Conservation (phyloP, 2,797 vertebrate genomes). For the Anguilla pacifica region DNA sequence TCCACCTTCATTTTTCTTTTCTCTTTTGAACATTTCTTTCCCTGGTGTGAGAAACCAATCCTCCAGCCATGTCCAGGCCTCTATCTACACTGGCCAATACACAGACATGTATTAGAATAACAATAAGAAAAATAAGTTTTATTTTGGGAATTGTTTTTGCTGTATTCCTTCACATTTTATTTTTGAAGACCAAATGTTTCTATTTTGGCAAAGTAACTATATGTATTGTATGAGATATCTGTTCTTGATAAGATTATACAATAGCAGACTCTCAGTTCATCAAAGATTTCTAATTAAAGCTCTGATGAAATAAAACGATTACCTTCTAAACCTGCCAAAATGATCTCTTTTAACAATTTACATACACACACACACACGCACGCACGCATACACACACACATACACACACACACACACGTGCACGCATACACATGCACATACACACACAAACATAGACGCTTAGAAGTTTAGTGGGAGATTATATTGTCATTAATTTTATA, state of each 20-base stretch:
- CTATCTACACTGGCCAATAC: background rate
- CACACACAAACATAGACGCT: background rate
- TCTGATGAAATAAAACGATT: conserved; percentile 1
- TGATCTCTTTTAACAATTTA: background rate
- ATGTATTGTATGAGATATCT: background rate
- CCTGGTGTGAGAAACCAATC: background rate
- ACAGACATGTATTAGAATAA: background rate
- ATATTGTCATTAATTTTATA: too few relatives aligned
- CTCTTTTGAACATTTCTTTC: background rate
- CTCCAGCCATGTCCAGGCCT: conserved; percentile 2
- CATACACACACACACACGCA: background rate
- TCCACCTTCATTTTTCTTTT: background rate
- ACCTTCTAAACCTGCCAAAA: background rate
- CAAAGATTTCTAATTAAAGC: background rate
- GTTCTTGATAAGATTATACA: background rate
- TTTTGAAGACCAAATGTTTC: background rate
- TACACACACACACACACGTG: background rate
- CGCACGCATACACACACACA: background rate
- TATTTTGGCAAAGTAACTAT: background rate
- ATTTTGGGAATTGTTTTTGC: background rate
- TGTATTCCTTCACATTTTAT: background rate
- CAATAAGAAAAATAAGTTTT: background rate
- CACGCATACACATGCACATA: background rate
- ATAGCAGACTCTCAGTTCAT: background rate
- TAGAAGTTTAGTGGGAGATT: too few relatives aligned